Percentiles rank a stretch among this genome's conserved stretches.
phyloP scores from a whole-genome alignment of 2,113 vertebrate genomes.

The Cyphotilapia sp. region DNA sequence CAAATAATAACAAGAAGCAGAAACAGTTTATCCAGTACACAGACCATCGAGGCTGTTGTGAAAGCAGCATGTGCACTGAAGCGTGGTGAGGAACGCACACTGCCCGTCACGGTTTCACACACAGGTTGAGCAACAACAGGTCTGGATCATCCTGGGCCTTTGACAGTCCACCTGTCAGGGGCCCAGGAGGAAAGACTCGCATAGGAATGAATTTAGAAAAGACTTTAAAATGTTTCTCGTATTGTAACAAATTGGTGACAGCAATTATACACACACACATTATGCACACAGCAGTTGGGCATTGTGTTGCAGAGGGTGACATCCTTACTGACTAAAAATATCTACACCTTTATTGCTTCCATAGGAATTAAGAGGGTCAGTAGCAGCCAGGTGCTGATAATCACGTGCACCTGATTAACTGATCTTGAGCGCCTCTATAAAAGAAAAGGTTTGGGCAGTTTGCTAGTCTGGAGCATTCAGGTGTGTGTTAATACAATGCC shows the following conservation, averaged over 20 bases:
- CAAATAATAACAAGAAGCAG: constrained; percentile 71
- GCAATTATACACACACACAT: not conserved
- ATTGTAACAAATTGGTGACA: not conserved
- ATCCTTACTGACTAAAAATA: not conserved
- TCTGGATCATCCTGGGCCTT: not conserved
- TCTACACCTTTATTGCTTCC: not conserved
- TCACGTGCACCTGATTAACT: not conserved
- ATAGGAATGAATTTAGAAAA: not conserved
- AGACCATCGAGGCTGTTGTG: constrained; percentile 49
- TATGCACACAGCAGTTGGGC: not conserved
- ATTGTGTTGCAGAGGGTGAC: not conserved
- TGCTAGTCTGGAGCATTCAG: not conserved
- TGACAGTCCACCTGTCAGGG: not conserved
- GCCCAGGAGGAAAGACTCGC: not conserved
- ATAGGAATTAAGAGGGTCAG: not conserved
- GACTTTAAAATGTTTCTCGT: not conserved
- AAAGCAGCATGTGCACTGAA: constrained; percentile 52
- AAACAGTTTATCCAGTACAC: constrained; percentile 58
- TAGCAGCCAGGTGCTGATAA: not conserved
- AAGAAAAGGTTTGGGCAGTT: not conserved
- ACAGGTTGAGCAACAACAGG: constrained; percentile 40
- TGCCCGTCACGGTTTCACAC: constrained; percentile 23
- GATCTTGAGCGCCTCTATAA: not conserved
- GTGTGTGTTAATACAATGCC: not conserved
- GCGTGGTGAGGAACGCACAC: constrained; percentile 35